Base-by-base conservation (phyloP, 1,140 invertebrate genomes). In the Hesperophylax magnus region DNA sequence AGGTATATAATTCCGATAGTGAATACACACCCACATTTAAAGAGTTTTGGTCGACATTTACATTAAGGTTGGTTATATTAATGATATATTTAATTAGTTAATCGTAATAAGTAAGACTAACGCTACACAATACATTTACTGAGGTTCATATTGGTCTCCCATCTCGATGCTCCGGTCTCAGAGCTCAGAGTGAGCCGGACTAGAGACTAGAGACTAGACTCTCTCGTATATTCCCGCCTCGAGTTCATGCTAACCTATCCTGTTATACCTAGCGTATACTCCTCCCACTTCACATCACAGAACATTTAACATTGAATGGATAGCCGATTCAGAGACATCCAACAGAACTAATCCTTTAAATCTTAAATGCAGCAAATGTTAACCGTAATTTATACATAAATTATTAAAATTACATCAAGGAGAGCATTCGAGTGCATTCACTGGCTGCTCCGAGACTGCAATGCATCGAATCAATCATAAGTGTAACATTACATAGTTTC, bases 191-290 rank as follows among this genome's bases (percentile, higher is more conserved):
- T 6, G 31, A 72, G 34, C 34, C 34, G 34, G 34, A 34, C 34
- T 34, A 34, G 34, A 34, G 39, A 47, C 9, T 14, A 2, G 39
- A 14, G 39, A 14, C 39, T 47, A 22, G 22, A 24, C 53, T 22
- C 58, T 53, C 24, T 77, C 75, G 60, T 72, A 77, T 53, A 67
- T 82, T 18, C 67, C 78, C 31, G 39, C 39, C 39, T 47, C 39
- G 9, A 75, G 71, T 75, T 78, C 79, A 74, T 58, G 76, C 80
- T 56, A 80, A 72, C 80, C 80, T 83, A 83, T 2, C 2, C n/a
- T 74, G 79, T 77, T 83, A 83, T 78, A 83, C 79, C 82, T 83
- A 83, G 82, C 82, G 82, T 83, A 83, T 83, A 83, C 82, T 83
- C 79, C 82, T 77, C 77, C 77, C 72, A 77, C 79, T 79, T 79